Conservation (phyloP, 2,113 vertebrate genomes). For the Tichodroma muraria region DNA sequence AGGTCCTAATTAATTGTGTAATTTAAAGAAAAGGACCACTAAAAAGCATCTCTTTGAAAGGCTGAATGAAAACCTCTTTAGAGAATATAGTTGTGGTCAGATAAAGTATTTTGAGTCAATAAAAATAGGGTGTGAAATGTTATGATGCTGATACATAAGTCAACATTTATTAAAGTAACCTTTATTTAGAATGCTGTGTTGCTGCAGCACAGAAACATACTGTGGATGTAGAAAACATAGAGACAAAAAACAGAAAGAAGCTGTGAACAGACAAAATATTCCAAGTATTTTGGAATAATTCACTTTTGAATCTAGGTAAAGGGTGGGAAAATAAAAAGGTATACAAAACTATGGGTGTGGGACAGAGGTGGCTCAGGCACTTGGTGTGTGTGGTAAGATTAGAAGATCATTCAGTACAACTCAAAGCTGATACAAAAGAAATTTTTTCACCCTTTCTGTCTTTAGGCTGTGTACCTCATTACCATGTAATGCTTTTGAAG, state of each 20-base stretch:
- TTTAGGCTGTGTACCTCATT: neutral
- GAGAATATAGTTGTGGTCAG: neutral
- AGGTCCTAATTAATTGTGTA: conserved; percentile 43
- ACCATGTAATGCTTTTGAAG: neutral
- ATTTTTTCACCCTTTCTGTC: neutral
- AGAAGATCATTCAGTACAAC: neutral
- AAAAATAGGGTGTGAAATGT: neutral
- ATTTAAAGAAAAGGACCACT: conserved; percentile 15
- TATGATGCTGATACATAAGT: neutral
- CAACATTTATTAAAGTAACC: neutral
- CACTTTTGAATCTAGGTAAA: neutral
- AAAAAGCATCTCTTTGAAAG: neutral
- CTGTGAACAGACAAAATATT: neutral
- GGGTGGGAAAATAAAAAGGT: neutral
- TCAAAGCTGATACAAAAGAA: neutral
- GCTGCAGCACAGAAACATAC: neutral
- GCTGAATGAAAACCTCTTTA: neutral
- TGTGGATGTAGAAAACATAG: neutral
- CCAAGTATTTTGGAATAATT: neutral
- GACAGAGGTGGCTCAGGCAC: neutral
- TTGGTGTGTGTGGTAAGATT: neutral
- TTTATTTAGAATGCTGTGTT: neutral
- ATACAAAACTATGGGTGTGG: neutral
- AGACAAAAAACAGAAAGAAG: neutral
- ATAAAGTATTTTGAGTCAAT: conserved; percentile 29